These are phyloP conservation scores for Lemur catta DNA, from an alignment of 2,797 vertebrate genomes.

Conservation along the genomic window DNA sequence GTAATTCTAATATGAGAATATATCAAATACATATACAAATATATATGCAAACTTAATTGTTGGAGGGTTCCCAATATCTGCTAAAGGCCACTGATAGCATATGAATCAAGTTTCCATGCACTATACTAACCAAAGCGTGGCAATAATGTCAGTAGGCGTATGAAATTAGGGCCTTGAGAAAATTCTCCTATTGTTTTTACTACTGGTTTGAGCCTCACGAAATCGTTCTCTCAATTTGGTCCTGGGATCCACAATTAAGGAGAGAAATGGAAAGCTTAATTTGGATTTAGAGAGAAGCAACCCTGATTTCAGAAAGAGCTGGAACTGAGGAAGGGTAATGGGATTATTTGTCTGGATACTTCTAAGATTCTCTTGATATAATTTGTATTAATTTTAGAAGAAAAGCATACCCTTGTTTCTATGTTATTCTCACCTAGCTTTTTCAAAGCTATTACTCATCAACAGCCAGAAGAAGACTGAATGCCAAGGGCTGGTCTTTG, in stretches of 20 bases:
- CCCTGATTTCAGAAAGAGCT: neutral
- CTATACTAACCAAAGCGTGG: neutral
- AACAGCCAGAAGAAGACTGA: neutral
- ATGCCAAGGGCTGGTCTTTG: neutral
- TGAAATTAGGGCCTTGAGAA: neutral
- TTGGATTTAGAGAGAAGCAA: conserved; percentile 31
- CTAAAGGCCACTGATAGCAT: neutral
- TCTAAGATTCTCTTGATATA: neutral
- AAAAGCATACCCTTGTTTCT: neutral
- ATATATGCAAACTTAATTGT: neutral
- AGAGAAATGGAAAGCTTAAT: conserved; percentile 15
- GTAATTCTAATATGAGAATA: neutral
- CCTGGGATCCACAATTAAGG: conserved; percentile 22
- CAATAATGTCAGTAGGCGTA: neutral
- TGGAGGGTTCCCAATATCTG: neutral
- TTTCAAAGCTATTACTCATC: neutral
- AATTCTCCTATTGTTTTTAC: neutral
- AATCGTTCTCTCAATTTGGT: neutral
- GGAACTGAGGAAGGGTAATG: neutral
- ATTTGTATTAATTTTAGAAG: neutral
- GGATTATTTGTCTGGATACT: neutral
- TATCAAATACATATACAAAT: neutral
- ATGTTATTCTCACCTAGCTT: neutral
- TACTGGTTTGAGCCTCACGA: neutral
- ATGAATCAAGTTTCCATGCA: neutral